These are phyloP conservation scores for Crotalus horridus DNA, from an alignment of 2,113 vertebrate genomes.

Conservation along the genomic window DNA sequence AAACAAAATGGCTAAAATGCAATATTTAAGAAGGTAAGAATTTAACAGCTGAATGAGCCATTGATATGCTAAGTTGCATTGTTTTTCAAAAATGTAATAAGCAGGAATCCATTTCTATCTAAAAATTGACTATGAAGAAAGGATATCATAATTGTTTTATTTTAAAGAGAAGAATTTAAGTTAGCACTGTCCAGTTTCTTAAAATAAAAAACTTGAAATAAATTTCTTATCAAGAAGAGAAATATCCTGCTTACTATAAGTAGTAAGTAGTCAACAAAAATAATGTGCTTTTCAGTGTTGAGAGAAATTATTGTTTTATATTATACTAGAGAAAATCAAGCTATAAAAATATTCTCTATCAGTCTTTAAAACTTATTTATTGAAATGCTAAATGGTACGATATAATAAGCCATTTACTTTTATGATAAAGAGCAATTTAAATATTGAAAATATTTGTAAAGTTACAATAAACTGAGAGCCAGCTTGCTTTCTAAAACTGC, in stretches of 20 bases:
- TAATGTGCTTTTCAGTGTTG: not conserved
- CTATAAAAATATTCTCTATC: not conserved
- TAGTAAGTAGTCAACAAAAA: not conserved
- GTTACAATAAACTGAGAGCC: constrained; percentile 4
- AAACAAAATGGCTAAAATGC: not conserved
- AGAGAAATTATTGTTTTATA: not conserved
- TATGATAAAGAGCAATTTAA: constrained; percentile 8
- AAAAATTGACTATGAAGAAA: not conserved
- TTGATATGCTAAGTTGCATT: not conserved
- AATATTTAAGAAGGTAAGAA: not conserved
- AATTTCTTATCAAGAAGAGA: not conserved
- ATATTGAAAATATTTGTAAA: constrained; percentile 7
- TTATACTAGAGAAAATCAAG: not conserved
- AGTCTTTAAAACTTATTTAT: not conserved
- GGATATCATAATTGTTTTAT: not conserved
- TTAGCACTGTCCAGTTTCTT: not conserved
- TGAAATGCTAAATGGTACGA: not conserved
- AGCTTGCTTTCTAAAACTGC: not conserved
- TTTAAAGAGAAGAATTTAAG: not conserved
- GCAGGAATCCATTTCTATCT: not conserved
- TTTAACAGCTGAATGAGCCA: not conserved
- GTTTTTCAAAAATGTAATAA: not conserved
- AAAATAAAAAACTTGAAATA: constrained; percentile 16
- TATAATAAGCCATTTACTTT: constrained; percentile 19
- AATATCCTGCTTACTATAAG: not conserved